A percentile compares a stretch with the other conserved stretches of the same genome.
Evolutionary conservation across 2,797 vertebrate genomes (phyloP).

Genomic region (Pangasius krempfi): DNA sequence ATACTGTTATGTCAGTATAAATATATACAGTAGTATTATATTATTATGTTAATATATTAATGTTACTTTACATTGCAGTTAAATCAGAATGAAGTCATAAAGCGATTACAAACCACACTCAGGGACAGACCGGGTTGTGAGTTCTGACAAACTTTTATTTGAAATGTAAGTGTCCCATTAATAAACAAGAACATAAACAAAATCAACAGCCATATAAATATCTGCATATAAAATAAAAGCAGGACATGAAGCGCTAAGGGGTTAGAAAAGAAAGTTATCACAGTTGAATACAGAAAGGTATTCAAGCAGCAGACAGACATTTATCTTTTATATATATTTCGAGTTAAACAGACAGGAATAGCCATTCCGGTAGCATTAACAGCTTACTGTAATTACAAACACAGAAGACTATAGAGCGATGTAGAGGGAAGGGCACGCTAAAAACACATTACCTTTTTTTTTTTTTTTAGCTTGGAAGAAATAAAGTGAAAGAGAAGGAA

Average conservation of each 20-base stretch:
- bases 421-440: constrained; percentile 46
- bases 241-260: constrained; percentile 76
- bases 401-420: constrained; percentile 63
- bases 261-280: constrained; percentile 64
- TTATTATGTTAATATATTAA: background rate
- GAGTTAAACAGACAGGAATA: constrained; percentile 59
- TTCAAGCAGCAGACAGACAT: constrained; percentile 64
- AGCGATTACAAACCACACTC: constrained; percentile 13
- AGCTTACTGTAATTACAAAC: constrained; percentile 65
- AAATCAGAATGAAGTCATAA: background rate
- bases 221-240: constrained; percentile 90
- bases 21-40: background rate
- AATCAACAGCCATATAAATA: constrained; percentile 88
- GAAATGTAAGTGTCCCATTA: constrained; percentile 76
- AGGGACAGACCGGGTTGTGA: constrained; percentile 16
- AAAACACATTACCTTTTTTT: constrained; percentile 44
- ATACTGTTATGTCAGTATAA: background rate
- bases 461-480: constrained; percentile 51
- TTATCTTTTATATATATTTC: constrained; percentile 60
- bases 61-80: background rate
- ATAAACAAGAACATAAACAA: constrained; percentile 68
- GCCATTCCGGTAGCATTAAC: constrained; percentile 66
- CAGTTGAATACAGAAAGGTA: constrained; percentile 61
- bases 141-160: constrained; percentile 87
- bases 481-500: constrained; percentile 52